phyloP scores from a whole-genome alignment of 2,888 invertebrate genomes.

The Blomia tropicalis region DNA sequence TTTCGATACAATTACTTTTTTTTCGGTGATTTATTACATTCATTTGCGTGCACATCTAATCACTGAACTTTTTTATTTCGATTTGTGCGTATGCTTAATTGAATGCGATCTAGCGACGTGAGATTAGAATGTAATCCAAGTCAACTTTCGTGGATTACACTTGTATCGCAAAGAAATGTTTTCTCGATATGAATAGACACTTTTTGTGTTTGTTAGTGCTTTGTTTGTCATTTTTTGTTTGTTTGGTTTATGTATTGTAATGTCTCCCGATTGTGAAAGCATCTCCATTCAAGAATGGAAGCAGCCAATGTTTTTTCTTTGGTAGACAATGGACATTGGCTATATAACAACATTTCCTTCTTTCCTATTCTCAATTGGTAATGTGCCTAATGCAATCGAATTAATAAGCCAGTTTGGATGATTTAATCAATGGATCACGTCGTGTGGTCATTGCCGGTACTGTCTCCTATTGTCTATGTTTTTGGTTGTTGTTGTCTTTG shows the following conservation, averaged over 20 bases:
- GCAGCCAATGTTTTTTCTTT: background rate
- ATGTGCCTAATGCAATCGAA: conserved; percentile 10
- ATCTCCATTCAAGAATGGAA: no score
- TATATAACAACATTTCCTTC: background rate
- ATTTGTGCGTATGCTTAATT: conserved; percentile 13
- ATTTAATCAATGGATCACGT: conserved; percentile 8
- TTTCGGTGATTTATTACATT: no score
- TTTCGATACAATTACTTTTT: no score
- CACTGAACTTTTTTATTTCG: background rate
- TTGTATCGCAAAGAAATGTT: no score
- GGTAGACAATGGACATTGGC: background rate
- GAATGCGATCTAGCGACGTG: conserved; percentile 2
- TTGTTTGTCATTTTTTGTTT: background rate
- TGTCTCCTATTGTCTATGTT: no score
- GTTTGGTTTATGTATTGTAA: no score
- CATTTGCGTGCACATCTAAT: conserved; percentile 6
- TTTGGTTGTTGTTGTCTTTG: background rate
- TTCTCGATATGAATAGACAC: background rate
- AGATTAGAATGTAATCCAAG: conserved; percentile 14
- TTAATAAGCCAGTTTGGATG: conserved; percentile 5
- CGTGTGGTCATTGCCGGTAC: background rate
- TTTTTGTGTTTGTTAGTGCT: background rate
- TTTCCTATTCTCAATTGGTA: no score
- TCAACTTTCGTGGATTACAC: conserved; percentile 4
- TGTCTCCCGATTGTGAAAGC: no score